Conservation (phyloP, 2,113 vertebrate genomes). For the western clawed frog (Xenopus tropicalis) region DNA sequence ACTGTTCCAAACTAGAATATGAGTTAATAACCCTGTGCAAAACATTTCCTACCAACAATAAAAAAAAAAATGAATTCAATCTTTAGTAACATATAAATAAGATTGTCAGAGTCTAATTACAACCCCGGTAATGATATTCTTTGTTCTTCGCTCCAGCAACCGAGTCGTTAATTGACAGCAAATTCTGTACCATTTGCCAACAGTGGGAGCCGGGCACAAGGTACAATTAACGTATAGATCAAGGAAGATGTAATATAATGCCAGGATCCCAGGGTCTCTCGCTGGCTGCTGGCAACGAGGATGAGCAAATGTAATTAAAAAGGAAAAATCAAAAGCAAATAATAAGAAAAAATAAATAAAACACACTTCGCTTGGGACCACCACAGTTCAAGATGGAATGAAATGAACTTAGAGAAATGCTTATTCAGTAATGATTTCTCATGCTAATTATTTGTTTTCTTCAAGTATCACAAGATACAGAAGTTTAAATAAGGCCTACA, state of each 20-base stretch:
- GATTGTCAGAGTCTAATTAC: neutral
- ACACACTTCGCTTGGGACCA: neutral
- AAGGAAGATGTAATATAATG: neutral
- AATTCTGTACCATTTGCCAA: neutral
- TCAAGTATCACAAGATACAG: no score
- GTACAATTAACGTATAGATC: neutral
- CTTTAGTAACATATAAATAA: neutral
- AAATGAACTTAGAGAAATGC: neutral
- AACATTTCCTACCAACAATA: neutral
- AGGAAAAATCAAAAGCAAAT: neutral
- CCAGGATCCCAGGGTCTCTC: neutral
- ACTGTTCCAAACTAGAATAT: no score
- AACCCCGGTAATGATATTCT: neutral
- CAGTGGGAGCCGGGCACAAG: neutral
- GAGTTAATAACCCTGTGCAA: no score
- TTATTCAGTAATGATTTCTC: no score
- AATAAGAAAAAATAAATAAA: neutral
- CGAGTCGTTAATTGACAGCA: neutral
- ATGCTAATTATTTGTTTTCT: no score
- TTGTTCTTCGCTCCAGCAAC: neutral
- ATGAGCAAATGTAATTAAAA: constrained; percentile 1
- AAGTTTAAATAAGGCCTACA: no score
- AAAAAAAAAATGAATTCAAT: neutral
- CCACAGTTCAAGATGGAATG: neutral
- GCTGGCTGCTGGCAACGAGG: neutral